Evolutionary conservation across 1,140 invertebrate genomes (phyloP).

Genomic region (Anastrepha ludens): DNA sequence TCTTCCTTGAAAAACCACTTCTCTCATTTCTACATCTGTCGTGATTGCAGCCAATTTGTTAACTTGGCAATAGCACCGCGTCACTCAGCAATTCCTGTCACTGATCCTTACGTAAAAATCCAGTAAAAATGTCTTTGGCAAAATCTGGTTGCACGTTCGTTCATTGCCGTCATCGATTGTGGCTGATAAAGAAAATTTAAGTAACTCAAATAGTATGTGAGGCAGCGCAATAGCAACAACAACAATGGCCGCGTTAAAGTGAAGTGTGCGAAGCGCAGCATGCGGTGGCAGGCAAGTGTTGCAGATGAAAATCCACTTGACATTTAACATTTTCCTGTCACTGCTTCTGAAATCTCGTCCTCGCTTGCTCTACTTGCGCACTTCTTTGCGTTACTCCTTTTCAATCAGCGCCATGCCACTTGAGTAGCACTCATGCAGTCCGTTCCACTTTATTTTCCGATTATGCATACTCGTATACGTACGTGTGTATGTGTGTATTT

Average conservation of each 20-base stretch:
- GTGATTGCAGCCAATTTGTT: no score
- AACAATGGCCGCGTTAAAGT: not conserved
- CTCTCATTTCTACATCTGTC: no score
- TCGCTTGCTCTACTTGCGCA: not conserved
- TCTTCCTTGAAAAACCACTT: no score
- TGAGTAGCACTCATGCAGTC: not conserved
- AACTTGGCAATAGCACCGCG: no score
- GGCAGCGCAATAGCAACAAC: not conserved
- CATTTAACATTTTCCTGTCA: slow-evolving; percentile 45
- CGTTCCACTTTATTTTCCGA: not conserved
- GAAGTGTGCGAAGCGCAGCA: slow-evolving; percentile 6
- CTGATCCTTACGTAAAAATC: no score
- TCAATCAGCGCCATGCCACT: slow-evolving; percentile 20
- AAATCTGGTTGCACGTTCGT: not conserved
- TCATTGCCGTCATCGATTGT: slow-evolving; percentile 20
- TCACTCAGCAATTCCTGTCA: no score
- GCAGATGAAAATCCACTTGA: slow-evolving; percentile 47
- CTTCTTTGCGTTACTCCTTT: not conserved
- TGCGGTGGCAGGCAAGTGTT: not conserved
- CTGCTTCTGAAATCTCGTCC: not conserved
- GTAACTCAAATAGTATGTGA: slow-evolving; percentile 8
- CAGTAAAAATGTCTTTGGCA: no score
- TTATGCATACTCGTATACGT: not conserved
- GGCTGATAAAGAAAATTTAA: slow-evolving; percentile 42
- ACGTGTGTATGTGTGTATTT: not conserved